Evolutionary conservation across 2,797 vertebrate genomes (phyloP), one percentile per base, ranked within the genome.

Genomic region (Aselliscus stoliczkanus): DNA sequence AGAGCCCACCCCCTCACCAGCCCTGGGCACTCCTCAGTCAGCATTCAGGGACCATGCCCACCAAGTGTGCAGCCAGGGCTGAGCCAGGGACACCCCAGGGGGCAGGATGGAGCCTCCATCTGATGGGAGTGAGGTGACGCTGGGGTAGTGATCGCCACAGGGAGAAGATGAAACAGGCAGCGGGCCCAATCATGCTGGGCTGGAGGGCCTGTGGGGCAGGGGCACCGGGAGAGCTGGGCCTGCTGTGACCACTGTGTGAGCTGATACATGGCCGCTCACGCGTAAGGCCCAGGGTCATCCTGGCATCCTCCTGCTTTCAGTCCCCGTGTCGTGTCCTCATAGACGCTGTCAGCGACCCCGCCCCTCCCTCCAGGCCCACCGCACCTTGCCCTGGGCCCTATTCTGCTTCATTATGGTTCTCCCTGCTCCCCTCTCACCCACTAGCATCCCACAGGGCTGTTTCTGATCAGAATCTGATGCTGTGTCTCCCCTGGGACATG

Each of bases 231-330:
- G 18, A 37, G 64, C 20, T 0, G 18, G 21, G 12, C 75, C 44
- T 1, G 0, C 42, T 2, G 1, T 7, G 10, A 5, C 62, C 20
- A 29, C 70, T 27, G 39, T 20, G 2, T 1, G 21, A 27, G 11
- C 23, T 3, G 4, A 20, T 3, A 9, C 3, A 12, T 12, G 0
- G 9, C 42, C 1, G 3, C 7, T 62, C 65, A 21, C 4, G 0
- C 37, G 37, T n/a, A 7, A 65, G 23, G 62, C 31, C 67, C 29
- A 23, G 21, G 42, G 34, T 44, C 58, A 34, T 29, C 37, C 70
- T 47, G 64, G n/a, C 20, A 0, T 1, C 31, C 31, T 39, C 14
- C 21, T 23, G 50, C 52, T 25, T 25, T 9, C 20, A 4, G 39
- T 2, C 29, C n/a, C 7, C 37, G 14, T 3, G 1, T 27, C 62